Conservation (phyloP, 2,888 invertebrate species). For the Tenthredo livida region DNA sequence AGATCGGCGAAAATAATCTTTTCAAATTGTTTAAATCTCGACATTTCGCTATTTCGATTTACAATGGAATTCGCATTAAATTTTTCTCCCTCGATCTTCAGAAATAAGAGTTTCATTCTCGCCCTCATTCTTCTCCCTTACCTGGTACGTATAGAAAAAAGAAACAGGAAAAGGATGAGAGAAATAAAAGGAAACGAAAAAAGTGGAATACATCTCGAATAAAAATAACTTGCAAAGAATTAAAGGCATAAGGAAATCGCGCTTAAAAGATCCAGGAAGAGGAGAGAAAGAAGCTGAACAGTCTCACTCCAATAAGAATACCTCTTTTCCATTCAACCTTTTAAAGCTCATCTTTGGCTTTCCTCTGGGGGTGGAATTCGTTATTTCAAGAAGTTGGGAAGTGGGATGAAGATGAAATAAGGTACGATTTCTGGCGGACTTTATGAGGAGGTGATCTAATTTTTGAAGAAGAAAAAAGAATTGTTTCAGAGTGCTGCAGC, state of each 20-base stretch:
- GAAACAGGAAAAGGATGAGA: neutral
- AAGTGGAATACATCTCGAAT: neutral
- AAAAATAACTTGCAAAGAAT: neutral
- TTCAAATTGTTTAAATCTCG: neutral
- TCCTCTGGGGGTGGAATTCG: neutral
- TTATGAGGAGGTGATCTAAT: neutral
- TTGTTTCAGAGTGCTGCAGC: neutral
- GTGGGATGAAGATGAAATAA: neutral
- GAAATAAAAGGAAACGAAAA: neutral
- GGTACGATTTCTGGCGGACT: neutral
- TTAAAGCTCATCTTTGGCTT: slow-evolving; percentile 28
- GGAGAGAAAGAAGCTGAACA: neutral
- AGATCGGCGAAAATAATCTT: neutral
- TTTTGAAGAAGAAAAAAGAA: neutral
- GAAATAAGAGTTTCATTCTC: neutral
- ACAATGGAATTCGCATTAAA: neutral
- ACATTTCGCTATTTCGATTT: slow-evolving; percentile 12
- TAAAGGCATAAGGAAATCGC: neutral
- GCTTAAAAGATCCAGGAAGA: neutral
- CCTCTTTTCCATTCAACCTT: neutral
- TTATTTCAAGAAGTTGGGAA: neutral
- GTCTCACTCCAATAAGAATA: neutral
- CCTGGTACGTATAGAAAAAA: neutral
- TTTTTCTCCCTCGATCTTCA: neutral
- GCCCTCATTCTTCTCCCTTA: too few relatives aligned